A percentile compares a stretch with the other conserved stretches of the same genome.
Conservation (phyloP, 1,140 invertebrate species). For the Neuroterus valhalla region DNA sequence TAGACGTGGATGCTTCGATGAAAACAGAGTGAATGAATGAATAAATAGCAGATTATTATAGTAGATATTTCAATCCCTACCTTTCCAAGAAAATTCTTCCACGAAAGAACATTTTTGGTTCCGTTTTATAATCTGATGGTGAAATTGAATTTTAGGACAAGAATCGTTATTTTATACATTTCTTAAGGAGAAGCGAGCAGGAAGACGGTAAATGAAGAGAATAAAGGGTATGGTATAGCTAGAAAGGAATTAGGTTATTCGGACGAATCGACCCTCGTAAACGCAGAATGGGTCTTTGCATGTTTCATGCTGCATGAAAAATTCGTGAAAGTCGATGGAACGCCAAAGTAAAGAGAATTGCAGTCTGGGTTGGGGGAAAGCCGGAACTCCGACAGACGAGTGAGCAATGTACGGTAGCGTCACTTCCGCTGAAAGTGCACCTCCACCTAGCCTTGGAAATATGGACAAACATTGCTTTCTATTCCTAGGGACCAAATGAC, state of each 20-base stretch:
- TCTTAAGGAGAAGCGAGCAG: background rate
- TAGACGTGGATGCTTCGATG: too few species aligned
- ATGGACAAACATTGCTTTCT: background rate
- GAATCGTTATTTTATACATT: too few species aligned
- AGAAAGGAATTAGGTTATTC: slow-evolving; percentile 46
- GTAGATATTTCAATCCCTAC: too few species aligned
- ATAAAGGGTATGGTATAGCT: background rate
- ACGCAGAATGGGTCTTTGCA: slow-evolving; percentile 35
- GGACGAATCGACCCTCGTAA: slow-evolving; percentile 42
- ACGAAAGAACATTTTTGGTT: too few species aligned
- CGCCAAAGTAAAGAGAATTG: background rate
- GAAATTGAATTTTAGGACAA: too few species aligned
- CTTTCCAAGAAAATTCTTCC: too few species aligned
- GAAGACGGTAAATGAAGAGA: slow-evolving; percentile 5
- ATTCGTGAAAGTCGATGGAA: slow-evolving; percentile 33
- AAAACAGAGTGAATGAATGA: too few species aligned
- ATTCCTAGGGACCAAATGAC: background rate
- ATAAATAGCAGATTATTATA: too few species aligned
- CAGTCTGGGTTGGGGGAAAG: background rate
- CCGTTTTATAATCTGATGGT: too few species aligned
- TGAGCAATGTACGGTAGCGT: slow-evolving; percentile 38
- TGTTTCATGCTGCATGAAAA: slow-evolving; percentile 48
- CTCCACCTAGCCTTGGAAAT: slow-evolving; percentile 1
- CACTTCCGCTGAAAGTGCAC: slow-evolving; percentile 49
- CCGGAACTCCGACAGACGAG: slow-evolving; percentile 53